Evolutionary conservation across 2,888 invertebrate genomes (phyloP).

Genomic region (Adela reaumurella): DNA sequence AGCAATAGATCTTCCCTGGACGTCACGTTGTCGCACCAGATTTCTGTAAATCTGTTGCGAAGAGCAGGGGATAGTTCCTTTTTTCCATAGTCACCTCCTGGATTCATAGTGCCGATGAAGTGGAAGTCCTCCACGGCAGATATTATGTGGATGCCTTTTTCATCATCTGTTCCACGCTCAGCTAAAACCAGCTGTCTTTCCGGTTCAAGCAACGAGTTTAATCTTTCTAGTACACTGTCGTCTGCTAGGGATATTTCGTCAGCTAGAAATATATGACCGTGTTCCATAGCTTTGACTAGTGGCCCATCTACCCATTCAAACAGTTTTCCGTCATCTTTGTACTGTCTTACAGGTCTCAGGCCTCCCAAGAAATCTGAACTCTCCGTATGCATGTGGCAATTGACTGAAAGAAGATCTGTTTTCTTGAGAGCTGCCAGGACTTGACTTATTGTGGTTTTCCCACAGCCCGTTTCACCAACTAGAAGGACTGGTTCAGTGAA

Average conservation of each 20-base stretch:
- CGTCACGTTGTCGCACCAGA: constrained; percentile 88
- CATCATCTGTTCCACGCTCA: constrained; percentile 76
- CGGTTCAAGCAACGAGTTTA: constrained; percentile 94
- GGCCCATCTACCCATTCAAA: constrained; percentile 99
- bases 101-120: constrained; percentile 98
- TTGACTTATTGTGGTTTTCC: constrained; percentile 95
- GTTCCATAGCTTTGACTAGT: constrained; percentile 83
- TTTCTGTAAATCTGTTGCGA: constrained; percentile 96
- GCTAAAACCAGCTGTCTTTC: constrained; percentile 87
- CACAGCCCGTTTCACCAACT: constrained; percentile 97
- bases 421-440: constrained; percentile 69
- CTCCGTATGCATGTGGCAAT: constrained; percentile 99
- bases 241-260: constrained; percentile 99
- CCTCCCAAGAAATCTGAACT: constrained; percentile 97
- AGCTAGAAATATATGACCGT: constrained; percentile 85
- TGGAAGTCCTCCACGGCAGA: constrained; percentile 75
- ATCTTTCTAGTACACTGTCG: constrained; percentile 93
- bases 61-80: constrained; percentile 97
- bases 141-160: constrained; percentile 55
- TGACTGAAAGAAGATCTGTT: constrained; percentile 73
- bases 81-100: constrained; percentile 98
- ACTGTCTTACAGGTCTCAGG: constrained; percentile 79
- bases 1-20: constrained; percentile 69
- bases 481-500: constrained; percentile 93
- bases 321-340: constrained; percentile 59